phyloP scores from a whole-genome alignment of 2,113 vertebrate species.

The Myotis yumanensis region DNA sequence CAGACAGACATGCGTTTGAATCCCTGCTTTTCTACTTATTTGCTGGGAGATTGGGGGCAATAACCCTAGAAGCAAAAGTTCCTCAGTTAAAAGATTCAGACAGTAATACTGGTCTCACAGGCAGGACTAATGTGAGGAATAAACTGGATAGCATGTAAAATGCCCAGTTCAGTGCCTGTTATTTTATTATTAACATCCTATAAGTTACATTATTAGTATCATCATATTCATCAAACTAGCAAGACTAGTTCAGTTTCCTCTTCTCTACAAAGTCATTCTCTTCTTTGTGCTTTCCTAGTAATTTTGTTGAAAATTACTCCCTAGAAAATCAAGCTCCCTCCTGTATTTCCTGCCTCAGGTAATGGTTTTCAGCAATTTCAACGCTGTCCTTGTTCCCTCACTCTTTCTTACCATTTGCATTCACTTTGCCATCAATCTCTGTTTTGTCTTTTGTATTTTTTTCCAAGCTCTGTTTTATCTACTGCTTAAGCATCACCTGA shows the following conservation, averaged over 20 bases:
- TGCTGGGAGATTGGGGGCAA: not conserved
- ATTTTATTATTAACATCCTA: not conserved
- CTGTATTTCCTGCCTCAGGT: not conserved
- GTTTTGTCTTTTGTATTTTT: not conserved
- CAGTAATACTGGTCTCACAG: not conserved
- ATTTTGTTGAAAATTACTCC: not conserved
- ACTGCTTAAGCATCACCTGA: not conserved
- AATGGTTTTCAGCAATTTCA: not conserved
- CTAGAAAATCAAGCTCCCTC: not conserved
- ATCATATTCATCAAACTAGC: not conserved
- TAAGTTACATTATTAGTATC: not conserved
- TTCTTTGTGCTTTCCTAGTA: not conserved
- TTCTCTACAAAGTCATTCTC: constrained; percentile 3
- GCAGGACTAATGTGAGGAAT: not conserved
- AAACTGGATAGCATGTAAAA: not conserved
- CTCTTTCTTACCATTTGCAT: not conserved
- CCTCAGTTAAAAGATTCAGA: not conserved
- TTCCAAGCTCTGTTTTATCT: not conserved
- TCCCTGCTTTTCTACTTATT: not conserved
- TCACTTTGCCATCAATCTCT: not conserved
- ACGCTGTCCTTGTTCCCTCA: not conserved
- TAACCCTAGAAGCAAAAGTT: not conserved
- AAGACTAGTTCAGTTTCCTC: not conserved
- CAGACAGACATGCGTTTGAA: not conserved
- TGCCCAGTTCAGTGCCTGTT: not conserved